These are phyloP conservation scores for Cepaea hortensis DNA, from an alignment of 2,888 invertebrate genomes.

Conservation along the genomic window DNA sequence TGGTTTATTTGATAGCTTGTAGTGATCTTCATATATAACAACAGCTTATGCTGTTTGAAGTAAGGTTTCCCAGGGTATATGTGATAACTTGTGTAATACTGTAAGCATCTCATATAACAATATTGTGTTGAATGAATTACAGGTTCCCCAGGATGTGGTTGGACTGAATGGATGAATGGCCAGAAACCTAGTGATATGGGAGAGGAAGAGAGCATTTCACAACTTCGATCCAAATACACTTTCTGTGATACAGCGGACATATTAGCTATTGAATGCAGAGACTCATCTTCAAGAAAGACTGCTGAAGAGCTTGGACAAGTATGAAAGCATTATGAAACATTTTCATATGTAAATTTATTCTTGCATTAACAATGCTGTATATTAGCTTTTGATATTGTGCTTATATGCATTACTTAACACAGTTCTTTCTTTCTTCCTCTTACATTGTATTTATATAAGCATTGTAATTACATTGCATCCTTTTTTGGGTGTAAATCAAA, in stretches of 20 bases:
- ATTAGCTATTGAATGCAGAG: conserved; percentile 65
- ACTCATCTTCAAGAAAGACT: conserved; percentile 35
- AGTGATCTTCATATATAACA: too few relatives aligned
- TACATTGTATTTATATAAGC: too few relatives aligned
- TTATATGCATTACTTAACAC: too few relatives aligned
- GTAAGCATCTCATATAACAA: background rate
- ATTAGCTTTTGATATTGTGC: too few relatives aligned
- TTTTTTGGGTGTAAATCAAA: too few relatives aligned
- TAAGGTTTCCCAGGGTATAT: too few relatives aligned
- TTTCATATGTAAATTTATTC: too few relatives aligned
- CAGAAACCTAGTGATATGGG: conserved; percentile 64
- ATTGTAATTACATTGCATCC: too few relatives aligned
- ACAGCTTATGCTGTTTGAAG: too few relatives aligned
- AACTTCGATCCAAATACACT: conserved; percentile 54
- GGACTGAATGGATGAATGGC: conserved; percentile 87
- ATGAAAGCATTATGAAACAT: background rate
- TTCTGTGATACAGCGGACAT: conserved; percentile 67
- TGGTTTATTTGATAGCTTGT: too few relatives aligned
- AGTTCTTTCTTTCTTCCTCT: too few relatives aligned
- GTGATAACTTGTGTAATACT: background rate
- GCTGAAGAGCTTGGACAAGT: conserved; percentile 46
- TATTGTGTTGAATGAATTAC: background rate
- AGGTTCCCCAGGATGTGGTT: conserved; percentile 79
- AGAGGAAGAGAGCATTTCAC: conserved; percentile 69
- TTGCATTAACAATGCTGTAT: too few relatives aligned